These are phyloP conservation scores for Pristionchus japonicus DNA, from an alignment of 2,888 invertebrate species.

Conservation along the genomic window DNA sequence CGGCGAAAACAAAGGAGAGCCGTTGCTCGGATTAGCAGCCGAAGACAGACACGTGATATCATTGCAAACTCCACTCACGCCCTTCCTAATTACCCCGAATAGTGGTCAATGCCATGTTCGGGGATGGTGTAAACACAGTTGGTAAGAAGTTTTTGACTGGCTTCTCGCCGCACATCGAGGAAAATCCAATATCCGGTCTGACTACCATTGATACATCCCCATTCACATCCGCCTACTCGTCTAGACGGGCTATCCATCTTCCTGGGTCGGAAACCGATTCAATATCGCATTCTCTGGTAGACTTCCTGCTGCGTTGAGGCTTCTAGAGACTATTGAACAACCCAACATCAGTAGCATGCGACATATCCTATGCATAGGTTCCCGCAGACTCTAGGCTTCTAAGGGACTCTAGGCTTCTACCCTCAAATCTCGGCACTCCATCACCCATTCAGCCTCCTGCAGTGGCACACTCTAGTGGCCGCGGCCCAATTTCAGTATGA, in stretches of 20 bases:
- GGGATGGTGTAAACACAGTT: not conserved
- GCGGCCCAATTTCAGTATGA: not conserved
- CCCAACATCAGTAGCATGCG: no score
- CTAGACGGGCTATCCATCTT: not conserved
- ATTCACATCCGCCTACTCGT: not conserved
- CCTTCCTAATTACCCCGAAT: not conserved
- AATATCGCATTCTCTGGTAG: not conserved
- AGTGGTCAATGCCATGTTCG: not conserved
- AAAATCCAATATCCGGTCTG: slow-evolving; percentile 17
- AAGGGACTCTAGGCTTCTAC: not conserved
- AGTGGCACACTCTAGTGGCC: not conserved
- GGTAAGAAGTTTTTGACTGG: not conserved
- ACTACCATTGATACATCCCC: not conserved
- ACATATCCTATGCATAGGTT: not conserved
- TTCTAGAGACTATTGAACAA: not conserved
- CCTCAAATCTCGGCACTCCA: not conserved
- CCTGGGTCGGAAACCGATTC: not conserved
- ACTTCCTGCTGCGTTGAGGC: not conserved
- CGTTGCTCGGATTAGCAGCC: not conserved
- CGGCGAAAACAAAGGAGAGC: not conserved
- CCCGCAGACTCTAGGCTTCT: not conserved
- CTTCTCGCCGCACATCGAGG: not conserved
- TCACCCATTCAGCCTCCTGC: not conserved
- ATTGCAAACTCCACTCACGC: not conserved
- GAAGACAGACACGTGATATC: not conserved